Percentiles rank a stretch among this genome's conserved stretches.
Conservation (phyloP, 2,888 invertebrate genomes). For the Notocelia uddmanniana region DNA sequence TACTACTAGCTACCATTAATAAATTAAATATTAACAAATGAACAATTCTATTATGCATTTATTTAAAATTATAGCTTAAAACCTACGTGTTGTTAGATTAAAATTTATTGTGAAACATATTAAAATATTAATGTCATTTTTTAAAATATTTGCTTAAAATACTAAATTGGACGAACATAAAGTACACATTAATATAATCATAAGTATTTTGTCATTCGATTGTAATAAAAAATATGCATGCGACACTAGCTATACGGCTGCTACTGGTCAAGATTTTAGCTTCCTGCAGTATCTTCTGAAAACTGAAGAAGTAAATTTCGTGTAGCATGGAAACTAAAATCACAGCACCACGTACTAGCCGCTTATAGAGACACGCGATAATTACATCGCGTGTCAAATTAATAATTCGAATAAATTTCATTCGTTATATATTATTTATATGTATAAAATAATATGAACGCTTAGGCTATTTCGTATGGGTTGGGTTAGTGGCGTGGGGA, state of each 20-base stretch:
- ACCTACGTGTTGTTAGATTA: slow-evolving; percentile 52
- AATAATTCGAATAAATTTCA: slow-evolving; percentile 13
- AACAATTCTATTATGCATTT: slow-evolving; percentile 70
- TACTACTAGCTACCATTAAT: slow-evolving; percentile 74
- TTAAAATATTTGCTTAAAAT: slow-evolving; percentile 7
- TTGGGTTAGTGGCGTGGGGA: not conserved
- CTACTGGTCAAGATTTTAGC: not conserved
- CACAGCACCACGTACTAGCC: not conserved
- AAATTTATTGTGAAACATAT: not conserved
- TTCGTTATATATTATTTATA: slow-evolving; percentile 15
- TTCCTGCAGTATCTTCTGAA: not conserved
- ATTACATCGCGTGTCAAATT: not conserved
- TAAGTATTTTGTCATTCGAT: slow-evolving; percentile 29
- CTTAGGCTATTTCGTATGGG: slow-evolving; percentile 20
- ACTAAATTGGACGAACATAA: slow-evolving; percentile 47
- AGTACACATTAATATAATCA: slow-evolving; percentile 28
- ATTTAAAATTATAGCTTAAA: slow-evolving; percentile 47
- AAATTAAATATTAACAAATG: slow-evolving; percentile 84
- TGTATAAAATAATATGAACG: slow-evolving; percentile 18
- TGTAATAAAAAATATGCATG: slow-evolving; percentile 24
- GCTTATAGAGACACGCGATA: not conserved
- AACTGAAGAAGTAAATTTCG: not conserved
- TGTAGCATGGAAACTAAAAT: not conserved
- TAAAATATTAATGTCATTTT: slow-evolving; percentile 15
- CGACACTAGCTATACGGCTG: slow-evolving; percentile 12